These are phyloP conservation scores for Onychostruthus taczanowskii DNA, from an alignment of 2,113 vertebrate species.

Conservation along the genomic window DNA sequence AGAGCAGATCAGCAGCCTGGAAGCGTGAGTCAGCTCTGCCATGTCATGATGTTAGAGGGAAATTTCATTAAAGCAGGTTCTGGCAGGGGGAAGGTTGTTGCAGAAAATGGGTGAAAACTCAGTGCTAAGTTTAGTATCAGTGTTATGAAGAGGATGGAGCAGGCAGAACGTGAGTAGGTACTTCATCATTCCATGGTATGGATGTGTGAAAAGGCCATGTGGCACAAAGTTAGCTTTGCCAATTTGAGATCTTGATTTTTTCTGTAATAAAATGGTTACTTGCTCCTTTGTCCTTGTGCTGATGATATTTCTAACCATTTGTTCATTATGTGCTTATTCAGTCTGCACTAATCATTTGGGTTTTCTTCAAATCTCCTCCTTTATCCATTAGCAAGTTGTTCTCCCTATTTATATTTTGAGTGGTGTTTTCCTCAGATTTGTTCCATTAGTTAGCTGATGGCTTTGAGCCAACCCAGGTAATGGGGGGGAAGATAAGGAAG, in stretches of 20 bases:
- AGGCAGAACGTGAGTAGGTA: neutral
- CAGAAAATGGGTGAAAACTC: neutral
- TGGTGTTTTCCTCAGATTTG: neutral
- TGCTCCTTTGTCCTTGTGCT: neutral
- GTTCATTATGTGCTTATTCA: neutral
- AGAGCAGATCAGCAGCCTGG: neutral
- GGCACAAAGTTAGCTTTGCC: neutral
- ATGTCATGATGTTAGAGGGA: neutral
- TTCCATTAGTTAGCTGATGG: neutral
- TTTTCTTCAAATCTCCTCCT: neutral
- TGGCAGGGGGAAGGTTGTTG: fast-evolving
- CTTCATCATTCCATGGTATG: neutral
- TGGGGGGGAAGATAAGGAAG: neutral
- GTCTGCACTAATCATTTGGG: neutral
- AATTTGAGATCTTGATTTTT: neutral
- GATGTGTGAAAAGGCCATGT: neutral
- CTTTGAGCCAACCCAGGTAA: neutral
- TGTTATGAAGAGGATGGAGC: neutral
- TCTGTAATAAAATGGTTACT: neutral
- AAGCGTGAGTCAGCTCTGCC: neutral
- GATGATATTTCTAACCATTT: neutral
- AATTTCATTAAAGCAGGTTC: neutral
- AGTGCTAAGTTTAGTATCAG: neutral
- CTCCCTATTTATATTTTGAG: neutral
- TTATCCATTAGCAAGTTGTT: neutral